Conservation (phyloP, 1,140 invertebrate species). For the Kradibia gibbosae region DNA sequence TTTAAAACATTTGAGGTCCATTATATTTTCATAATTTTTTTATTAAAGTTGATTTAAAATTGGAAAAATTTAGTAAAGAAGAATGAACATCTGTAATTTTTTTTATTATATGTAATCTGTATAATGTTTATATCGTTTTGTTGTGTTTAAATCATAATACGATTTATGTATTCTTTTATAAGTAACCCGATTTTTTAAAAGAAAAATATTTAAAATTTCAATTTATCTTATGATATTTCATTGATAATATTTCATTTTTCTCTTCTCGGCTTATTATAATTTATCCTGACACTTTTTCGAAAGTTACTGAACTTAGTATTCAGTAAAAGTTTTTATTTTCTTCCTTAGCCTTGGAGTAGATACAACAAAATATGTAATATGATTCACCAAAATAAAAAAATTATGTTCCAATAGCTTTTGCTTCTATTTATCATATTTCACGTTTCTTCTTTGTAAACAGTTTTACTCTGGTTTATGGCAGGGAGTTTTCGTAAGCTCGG, state of each 20-base stretch:
- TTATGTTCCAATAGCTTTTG: neutral
- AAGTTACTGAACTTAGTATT: slow-evolving; percentile 1
- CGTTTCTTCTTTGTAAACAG: neutral
- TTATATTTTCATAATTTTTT: slow-evolving; percentile 7
- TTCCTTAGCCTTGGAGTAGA: neutral
- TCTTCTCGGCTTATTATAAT: neutral
- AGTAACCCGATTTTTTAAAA: slow-evolving; percentile 24
- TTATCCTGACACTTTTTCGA: neutral
- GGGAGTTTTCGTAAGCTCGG: slow-evolving; percentile 45
- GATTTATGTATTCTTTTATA: neutral
- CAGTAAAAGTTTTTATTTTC: neutral
- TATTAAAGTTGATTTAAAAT: no score
- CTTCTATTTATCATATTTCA: neutral
- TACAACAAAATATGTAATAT: neutral
- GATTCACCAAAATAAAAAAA: neutral
- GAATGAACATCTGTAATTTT: no score
- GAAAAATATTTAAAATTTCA: slow-evolving; percentile 43
- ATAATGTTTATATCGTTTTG: no score
- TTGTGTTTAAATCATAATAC: slow-evolving; percentile 22
- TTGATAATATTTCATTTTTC: slow-evolving; percentile 11
- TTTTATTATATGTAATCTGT: no score
- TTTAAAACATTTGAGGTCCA: neutral
- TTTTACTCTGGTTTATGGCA: slow-evolving; percentile 22
- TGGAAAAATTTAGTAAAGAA: no score
- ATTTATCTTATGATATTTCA: neutral